These are phyloP conservation scores for Bombus consobrinus DNA, from an alignment of 1,140 invertebrate species.

Conservation along the genomic window DNA sequence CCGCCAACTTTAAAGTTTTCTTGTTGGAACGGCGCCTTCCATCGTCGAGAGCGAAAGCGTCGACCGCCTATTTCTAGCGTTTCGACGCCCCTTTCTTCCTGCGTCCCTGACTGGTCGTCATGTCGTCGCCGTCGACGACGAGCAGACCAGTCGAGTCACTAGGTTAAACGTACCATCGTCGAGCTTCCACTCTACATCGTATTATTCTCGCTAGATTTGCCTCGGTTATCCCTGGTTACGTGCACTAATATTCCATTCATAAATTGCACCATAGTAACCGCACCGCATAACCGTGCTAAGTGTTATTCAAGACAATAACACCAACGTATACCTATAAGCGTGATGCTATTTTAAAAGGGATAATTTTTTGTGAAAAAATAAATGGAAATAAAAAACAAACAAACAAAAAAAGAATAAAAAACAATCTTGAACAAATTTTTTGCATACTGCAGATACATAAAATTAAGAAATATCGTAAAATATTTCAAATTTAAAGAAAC, in stretches of 20 bases:
- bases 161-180: slow-evolving; percentile 73
- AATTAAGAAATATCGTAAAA: too few relatives aligned
- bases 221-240: slow-evolving; percentile 5
- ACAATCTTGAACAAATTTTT: too few relatives aligned
- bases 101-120: slow-evolving; percentile 54
- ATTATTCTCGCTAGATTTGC: slow-evolving; percentile 58
- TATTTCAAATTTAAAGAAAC: too few relatives aligned
- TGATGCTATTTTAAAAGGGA: too few relatives aligned
- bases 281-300: too few relatives aligned
- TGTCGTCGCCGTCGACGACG: slow-evolving; percentile 36
- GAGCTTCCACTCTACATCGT: slow-evolving; percentile 43
- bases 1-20: slow-evolving; percentile 78
- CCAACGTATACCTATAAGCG: too few relatives aligned
- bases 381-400: too few relatives aligned
- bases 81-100: slow-evolving; percentile 75
- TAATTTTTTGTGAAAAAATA: too few relatives aligned
- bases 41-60: slow-evolving; percentile 76
- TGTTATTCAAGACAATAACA: not conserved
- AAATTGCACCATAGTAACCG: slow-evolving; percentile 20
- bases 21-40: slow-evolving; percentile 74
- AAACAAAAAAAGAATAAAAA: too few relatives aligned
- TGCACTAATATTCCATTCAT: slow-evolving; percentile 37
- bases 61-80: slow-evolving; percentile 79
- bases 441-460: too few relatives aligned
- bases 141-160: slow-evolving; percentile 68